Conservation (phyloP, 1,140 invertebrate genomes). For the Ips typographus region DNA sequence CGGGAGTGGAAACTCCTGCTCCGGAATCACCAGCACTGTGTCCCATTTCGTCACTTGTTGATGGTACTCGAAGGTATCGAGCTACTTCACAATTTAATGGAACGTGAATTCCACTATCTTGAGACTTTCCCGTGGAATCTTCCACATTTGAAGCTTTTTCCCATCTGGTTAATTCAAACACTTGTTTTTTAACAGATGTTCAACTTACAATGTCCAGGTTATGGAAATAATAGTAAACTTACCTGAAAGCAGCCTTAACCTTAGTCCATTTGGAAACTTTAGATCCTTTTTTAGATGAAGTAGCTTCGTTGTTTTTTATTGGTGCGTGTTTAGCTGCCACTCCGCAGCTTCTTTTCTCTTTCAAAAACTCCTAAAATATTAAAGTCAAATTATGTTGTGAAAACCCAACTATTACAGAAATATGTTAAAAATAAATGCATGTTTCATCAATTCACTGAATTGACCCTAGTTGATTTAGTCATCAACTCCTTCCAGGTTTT, state of each 20-base stretch:
- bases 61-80: slow-evolving; percentile 56
- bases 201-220: background rate
- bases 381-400: too few species aligned
- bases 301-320: background rate
- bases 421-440: too few species aligned
- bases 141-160: slow-evolving; percentile 22
- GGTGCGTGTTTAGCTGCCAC: slow-evolving; percentile 14
- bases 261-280: slow-evolving; percentile 80
- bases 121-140: slow-evolving; percentile 46
- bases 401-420: too few species aligned
- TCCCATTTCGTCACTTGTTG: slow-evolving; percentile 45
- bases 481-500: too few species aligned
- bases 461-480: too few species aligned
- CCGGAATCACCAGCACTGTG: slow-evolving; percentile 57
- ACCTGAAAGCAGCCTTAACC: slow-evolving; percentile 74
- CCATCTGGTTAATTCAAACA: slow-evolving; percentile 1
- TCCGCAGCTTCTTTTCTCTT: too few species aligned
- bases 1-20: slow-evolving; percentile 53
- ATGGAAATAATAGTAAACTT: background rate
- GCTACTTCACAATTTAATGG: slow-evolving; percentile 50
- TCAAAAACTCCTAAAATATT: too few species aligned
- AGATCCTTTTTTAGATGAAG: slow-evolving; percentile 29
- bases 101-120: slow-evolving; percentile 52
- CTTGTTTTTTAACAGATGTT: background rate
- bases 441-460: too few species aligned